Base-by-base conservation (phyloP, 2,797 vertebrate species). In the Lagodon rhomboides region DNA sequence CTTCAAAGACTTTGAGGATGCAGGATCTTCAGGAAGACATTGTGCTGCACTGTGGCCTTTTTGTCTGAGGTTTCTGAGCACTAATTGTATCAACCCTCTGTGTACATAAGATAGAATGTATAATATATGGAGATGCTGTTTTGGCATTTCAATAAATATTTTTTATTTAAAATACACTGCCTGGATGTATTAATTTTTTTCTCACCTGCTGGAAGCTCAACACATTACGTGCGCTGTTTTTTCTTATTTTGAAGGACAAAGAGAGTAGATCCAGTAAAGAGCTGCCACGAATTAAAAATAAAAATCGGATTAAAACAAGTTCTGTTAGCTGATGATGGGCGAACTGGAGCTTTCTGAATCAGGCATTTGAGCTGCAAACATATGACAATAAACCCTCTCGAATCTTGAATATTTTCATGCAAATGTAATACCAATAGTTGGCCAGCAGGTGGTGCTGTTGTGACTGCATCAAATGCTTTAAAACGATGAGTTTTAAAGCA, bases 61-160 rank as follows among this genome's bases (percentile, higher is more conserved):
- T n/a, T 9, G 51, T 64, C 68, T 69, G n/a, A 71, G 20, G 51
- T 44, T 3, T 53, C 51, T 43, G 34, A 51, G 30, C 17, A 30
- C 44, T 9, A 0, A 63, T 50, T 66, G 15, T 17, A 47, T 66
- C n/a, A 54, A 22, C 3, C 8, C 20, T 18, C 38, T 30, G 9
- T 83, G 83, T 89, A 80, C 22, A 87, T 87, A 89, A 66, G 41
- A 77, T 62, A 16, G 43, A 27, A 51, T 69, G 4, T 75, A 0
- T 83, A 80, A 77, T 85, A 84, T 85, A 70, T 78, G 13, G 5
- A 69, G 22, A 49, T 79, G 55, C 25, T 72, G 12, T 68, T 63
- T 72, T 71, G 47, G 1, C 17, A 12, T 49, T 13, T 63, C 1
- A 85, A 76, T 90, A 83, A 84, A 88, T 78, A 2, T 73, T 87